Conservation (phyloP, 2,797 vertebrate species). For the Ceryle rudis region DNA sequence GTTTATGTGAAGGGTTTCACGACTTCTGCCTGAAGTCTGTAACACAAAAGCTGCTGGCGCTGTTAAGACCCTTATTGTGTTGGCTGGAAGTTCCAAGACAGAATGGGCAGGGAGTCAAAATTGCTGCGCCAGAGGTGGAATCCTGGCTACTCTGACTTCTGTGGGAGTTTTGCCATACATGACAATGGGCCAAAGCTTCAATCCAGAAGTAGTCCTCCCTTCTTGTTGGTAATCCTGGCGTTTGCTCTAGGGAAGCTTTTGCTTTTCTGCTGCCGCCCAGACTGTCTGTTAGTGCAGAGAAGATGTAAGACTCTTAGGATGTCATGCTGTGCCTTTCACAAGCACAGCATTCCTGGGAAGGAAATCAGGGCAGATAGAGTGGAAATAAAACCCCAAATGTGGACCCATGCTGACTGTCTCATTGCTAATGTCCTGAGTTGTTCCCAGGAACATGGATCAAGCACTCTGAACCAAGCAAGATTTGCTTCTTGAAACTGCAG, state of each 20-base stretch:
- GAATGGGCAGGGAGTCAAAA: not conserved
- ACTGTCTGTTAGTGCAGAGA: not conserved
- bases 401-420: not conserved
- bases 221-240: not conserved
- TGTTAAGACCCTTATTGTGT: not conserved
- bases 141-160: not conserved
- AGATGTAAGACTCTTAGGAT: not conserved
- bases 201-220: not conserved
- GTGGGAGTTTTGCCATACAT: conserved; percentile 1
- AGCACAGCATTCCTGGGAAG: not conserved
- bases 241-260: not conserved
- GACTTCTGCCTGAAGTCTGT: not conserved
- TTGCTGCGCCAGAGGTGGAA: not conserved
- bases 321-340: conserved; percentile 1
- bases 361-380: not conserved
- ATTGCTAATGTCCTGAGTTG: not conserved
- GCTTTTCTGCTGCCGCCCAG: not conserved
- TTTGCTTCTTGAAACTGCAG: not conserved
- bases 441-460: not conserved
- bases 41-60: conserved; percentile 4
- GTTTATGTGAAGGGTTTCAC: not conserved
- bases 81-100: not conserved
- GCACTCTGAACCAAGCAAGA: not conserved
- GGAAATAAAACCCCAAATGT: not conserved
- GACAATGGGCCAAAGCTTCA: not conserved